Base-by-base conservation (phyloP, 2,888 invertebrate genomes). In the Leptopilina myrica region DNA sequence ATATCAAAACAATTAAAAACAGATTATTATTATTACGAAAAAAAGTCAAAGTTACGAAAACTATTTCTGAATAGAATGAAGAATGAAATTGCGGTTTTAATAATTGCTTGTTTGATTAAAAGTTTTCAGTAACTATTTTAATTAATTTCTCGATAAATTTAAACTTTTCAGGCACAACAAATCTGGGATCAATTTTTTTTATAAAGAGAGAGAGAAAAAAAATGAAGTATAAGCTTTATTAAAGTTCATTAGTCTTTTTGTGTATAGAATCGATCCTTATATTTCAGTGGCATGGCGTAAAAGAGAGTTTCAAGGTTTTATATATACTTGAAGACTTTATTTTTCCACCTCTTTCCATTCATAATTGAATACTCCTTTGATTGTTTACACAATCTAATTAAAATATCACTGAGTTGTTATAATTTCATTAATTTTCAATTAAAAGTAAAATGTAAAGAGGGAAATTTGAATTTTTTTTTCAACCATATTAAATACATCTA, bases 111-210 rank as follows among this genome's bases (percentile, higher is more conserved):
- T 20, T 62, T 62, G 9, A 62, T 62, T 7, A 62, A 62, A 59
- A 62, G 15, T 62, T 62, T 62, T 20, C 20, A 62, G 62, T n/a
- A 62, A 62, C 15, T 62, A 62, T 62, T 64, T 64, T 64, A 64
- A 64, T 26, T 14, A 33, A 64, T 64, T 64, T 12, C 64, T 12
- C 5, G 12, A 64, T 26, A 64, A 64, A 64, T 20, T 40, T 64
- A 64, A 33, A 33, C 33, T 20, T 9, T 64, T 64, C 20, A 4
- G 12, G 62, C 62, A 20, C 4, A 62, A 20, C 20, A 62, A 62
- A 62, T 62, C 20, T 62, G 7, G 20, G 20, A 62, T 15, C 62
- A 62, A 64, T 64, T 33, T 33, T 64, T 14, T 40, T 14, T 49
- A 12, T 49, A 14, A 12, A 69, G 12, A 20, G 14, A 14, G 1